A percentile compares a stretch with the other conserved stretches of the same genome.
These are phyloP conservation scores for Opisthocomus hoazin DNA, from an alignment of 2,113 vertebrate species.

Conservation along the genomic window DNA sequence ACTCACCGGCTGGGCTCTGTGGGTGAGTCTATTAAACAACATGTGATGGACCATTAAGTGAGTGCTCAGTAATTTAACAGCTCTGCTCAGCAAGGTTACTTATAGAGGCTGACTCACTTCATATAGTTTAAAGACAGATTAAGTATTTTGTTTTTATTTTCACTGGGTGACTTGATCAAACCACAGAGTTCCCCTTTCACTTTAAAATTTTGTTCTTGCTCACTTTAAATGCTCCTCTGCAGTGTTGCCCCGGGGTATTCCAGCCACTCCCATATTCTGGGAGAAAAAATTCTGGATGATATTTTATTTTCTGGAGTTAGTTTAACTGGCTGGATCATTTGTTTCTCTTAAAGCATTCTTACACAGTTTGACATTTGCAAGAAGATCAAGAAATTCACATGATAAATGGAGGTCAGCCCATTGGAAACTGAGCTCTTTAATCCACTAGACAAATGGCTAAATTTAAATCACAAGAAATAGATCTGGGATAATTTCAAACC, in stretches of 20 bases:
- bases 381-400: background rate
- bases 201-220: background rate
- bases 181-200: background rate
- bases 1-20: background rate
- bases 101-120: background rate
- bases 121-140: background rate
- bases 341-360: conserved; percentile 3
- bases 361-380: background rate
- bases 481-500: background rate
- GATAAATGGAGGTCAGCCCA: background rate
- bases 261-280: background rate
- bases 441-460: background rate
- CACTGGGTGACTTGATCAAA: background rate
- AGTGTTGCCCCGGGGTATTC: background rate
- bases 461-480: background rate
- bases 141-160: background rate
- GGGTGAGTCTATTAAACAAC: background rate
- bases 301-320: background rate
- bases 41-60: background rate
- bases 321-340: conserved; percentile 2
- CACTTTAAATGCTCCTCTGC: background rate
- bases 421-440: background rate
- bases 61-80: background rate
- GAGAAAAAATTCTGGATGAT: background rate
- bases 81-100: background rate